Conservation (phyloP, 2,888 invertebrate genomes). For the Lampropteryx suffumata region DNA sequence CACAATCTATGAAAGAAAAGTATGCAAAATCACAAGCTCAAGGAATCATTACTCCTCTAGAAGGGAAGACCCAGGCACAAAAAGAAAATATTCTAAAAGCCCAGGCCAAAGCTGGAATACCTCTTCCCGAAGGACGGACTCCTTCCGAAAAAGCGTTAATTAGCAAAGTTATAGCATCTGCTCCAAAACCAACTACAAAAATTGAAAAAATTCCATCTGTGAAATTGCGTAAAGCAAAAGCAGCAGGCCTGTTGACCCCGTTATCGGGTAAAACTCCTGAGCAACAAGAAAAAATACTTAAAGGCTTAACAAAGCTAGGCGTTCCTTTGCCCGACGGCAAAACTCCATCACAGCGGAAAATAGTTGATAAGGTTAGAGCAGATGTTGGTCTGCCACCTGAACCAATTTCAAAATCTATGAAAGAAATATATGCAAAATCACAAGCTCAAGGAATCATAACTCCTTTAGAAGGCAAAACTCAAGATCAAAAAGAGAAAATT, state of each 20-base stretch:
- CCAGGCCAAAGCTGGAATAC: constrained; percentile 30
- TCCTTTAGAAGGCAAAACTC: constrained; percentile 35
- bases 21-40: constrained; percentile 31
- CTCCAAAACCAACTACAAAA: too few species aligned
- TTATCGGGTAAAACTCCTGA: too few species aligned
- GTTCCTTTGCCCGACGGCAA: too few species aligned
- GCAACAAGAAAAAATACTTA: too few species aligned
- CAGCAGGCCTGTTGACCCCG: too few species aligned
- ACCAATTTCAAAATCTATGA: constrained; percentile 40
- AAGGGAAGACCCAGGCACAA: constrained; percentile 39
- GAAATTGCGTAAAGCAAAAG: too few species aligned
- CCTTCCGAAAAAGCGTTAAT: constrained; percentile 21
- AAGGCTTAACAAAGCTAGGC: too few species aligned
- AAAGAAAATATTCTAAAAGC: constrained; percentile 39
- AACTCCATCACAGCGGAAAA: constrained; percentile 19
- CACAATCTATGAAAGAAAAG: constrained; percentile 19
- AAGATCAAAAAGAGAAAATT: constrained; percentile 40
- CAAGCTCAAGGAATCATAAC: constrained; percentile 22
- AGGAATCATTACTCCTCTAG: constrained; percentile 41
- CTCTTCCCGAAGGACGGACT: constrained; percentile 34
- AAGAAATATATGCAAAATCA: constrained; percentile 29
- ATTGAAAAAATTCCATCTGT: too few species aligned
- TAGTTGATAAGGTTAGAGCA: constrained; percentile 17
- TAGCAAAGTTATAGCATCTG: too few species aligned
- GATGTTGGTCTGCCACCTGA: constrained; percentile 34